A percentile compares a stretch with the other conserved stretches of the same genome.
phyloP scores from a whole-genome alignment of 2,797 vertebrate species.

The Acropternis orthonyx region DNA sequence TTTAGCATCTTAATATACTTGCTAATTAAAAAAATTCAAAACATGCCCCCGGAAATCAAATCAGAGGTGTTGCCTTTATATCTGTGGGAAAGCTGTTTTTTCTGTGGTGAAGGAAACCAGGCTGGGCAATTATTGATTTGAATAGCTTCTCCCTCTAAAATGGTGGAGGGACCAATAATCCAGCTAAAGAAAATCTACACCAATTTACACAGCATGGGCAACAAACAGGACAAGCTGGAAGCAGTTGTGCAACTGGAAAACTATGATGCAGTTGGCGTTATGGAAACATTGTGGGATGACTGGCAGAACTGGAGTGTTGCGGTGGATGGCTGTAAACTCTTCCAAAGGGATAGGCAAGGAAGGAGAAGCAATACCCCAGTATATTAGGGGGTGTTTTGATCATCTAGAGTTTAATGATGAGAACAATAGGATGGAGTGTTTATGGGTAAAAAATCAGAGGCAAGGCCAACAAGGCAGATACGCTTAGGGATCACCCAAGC shows the following conservation, averaged over 20 bases:
- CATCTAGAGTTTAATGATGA: neutral
- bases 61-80: neutral
- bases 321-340: neutral
- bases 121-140: neutral
- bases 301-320: neutral
- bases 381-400: neutral
- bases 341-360: neutral
- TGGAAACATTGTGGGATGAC: neutral
- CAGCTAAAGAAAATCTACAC: neutral
- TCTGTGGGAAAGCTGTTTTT: neutral
- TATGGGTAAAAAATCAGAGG: neutral
- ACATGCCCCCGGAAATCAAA: neutral
- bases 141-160: neutral
- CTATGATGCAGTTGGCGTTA: neutral
- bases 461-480: neutral
- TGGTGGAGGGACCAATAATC: neutral
- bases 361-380: neutral
- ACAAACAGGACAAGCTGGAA: neutral
- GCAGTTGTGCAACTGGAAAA: neutral
- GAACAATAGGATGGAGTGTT: neutral
- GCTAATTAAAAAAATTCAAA: constrained; percentile 15
- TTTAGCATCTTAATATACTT: neutral
- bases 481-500: neutral
- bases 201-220: neutral
- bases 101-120: neutral